phyloP scores from a whole-genome alignment of 2,797 vertebrate genomes.

The Hyperoplus immaculatus region DNA sequence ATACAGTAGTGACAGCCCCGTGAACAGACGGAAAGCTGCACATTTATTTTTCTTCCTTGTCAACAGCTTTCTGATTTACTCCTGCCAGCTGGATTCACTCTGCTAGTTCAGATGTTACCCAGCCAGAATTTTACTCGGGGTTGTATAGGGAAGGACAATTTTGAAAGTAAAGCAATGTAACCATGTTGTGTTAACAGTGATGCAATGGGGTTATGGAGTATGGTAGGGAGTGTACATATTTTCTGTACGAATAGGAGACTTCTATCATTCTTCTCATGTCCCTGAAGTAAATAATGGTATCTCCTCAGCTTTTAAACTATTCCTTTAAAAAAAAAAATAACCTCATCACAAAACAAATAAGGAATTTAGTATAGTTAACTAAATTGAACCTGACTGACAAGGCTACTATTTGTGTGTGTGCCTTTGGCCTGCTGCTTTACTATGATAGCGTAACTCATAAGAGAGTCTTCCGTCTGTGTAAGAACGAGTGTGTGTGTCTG shows the following conservation, averaged over 20 bases:
- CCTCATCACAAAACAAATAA: background rate
- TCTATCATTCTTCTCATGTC: background rate
- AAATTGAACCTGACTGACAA: no score
- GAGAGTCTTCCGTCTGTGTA: background rate
- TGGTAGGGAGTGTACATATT: background rate
- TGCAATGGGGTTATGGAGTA: background rate
- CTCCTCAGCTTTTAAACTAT: background rate
- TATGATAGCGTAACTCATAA: no score
- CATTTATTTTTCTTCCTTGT: conserved; percentile 53
- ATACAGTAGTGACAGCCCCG: conserved; percentile 43
- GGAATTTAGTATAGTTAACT: background rate
- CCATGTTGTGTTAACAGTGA: background rate
- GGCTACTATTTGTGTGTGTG: background rate
- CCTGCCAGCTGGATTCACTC: background rate
- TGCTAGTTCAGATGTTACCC: background rate
- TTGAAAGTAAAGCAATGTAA: background rate
- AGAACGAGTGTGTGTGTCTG: background rate
- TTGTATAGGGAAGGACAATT: background rate
- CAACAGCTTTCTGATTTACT: conserved; percentile 45
- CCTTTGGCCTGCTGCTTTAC: background rate
- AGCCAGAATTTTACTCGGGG: background rate
- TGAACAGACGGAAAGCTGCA: conserved; percentile 52
- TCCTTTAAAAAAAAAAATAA: background rate
- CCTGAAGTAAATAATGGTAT: background rate
- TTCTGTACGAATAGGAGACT: no score